Percentiles rank a stretch among this genome's conserved stretches.
Conservation (phyloP, 1,140 invertebrate species). For the Diorhabda sublineata region DNA sequence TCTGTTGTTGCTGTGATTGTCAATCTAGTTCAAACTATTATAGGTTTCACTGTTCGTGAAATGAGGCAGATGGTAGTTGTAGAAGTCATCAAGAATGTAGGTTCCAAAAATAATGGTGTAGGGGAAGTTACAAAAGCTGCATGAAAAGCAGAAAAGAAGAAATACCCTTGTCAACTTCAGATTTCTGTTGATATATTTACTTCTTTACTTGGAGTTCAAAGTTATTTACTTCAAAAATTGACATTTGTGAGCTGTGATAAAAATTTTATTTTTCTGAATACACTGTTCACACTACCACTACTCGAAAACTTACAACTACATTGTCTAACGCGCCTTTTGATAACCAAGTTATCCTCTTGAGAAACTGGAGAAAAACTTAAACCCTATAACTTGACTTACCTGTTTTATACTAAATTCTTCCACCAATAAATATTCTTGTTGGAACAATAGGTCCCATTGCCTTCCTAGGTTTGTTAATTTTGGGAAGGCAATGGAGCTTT, state of each 20-base stretch:
- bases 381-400: no score
- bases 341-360: no score
- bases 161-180: conserved; percentile 55
- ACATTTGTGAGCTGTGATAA: background rate
- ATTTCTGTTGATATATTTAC: conserved; percentile 1
- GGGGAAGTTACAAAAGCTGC: conserved; percentile 95
- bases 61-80: conserved; percentile 99
- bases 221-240: background rate
- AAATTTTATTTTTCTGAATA: background rate
- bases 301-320: no score
- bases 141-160: conserved; percentile 91
- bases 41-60: conserved; percentile 96
- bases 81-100: conserved; percentile 91
- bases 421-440: no score
- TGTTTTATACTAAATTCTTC: no score
- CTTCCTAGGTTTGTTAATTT: no score
- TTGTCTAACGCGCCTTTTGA: no score
- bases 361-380: no score
- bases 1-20: conserved; percentile 94
- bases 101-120: conserved; percentile 72
- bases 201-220: background rate
- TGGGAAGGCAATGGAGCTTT: no score
- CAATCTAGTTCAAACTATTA: conserved; percentile 81
- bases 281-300: background rate
- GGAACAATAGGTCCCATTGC: no score